phyloP scores from a whole-genome alignment of 2,113 vertebrate species.

The Amphiprion ocellaris region DNA sequence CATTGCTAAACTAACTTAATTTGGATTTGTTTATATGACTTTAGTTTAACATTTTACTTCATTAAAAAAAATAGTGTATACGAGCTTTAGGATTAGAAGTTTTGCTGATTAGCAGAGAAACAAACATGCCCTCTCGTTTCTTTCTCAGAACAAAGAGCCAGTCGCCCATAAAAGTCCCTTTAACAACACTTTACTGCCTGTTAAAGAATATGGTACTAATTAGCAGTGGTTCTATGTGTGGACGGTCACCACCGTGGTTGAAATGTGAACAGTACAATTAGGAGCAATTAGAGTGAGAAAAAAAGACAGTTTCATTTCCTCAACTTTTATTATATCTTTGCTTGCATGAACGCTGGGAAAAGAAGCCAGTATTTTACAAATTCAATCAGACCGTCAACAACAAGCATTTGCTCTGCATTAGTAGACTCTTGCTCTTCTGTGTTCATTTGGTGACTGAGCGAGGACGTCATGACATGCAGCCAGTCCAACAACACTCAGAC shows the following conservation, averaged over 20 bases:
- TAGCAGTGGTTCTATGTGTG: constrained; percentile 46
- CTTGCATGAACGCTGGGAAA: constrained; percentile 67
- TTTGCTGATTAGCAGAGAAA: constrained; percentile 52
- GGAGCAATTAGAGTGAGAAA: constrained; percentile 36
- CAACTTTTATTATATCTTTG: constrained; percentile 61
- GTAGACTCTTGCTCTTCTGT: constrained; percentile 36
- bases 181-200: constrained; percentile 70
- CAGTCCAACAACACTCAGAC: constrained; percentile 6
- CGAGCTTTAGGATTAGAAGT: background rate
- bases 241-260: constrained; percentile 60
- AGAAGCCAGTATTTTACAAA: constrained; percentile 66
- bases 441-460: constrained; percentile 15
- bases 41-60: background rate
- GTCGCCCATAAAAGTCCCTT: constrained; percentile 49
- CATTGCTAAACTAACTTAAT: constrained; percentile 3
- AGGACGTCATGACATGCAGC: constrained; percentile 36
- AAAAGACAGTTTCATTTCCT: constrained; percentile 48
- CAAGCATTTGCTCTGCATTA: constrained; percentile 61
- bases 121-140: constrained; percentile 36
- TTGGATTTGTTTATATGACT: background rate
- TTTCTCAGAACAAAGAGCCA: constrained; percentile 59
- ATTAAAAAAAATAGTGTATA: background rate
- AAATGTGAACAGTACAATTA: constrained; percentile 42
- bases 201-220: constrained; percentile 72
- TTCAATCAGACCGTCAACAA: constrained; percentile 49